A percentile compares a stretch with the other conserved stretches of the same genome.
Evolutionary conservation across 2,797 vertebrate genomes (phyloP).

Genomic region (Tapera naevia): DNA sequence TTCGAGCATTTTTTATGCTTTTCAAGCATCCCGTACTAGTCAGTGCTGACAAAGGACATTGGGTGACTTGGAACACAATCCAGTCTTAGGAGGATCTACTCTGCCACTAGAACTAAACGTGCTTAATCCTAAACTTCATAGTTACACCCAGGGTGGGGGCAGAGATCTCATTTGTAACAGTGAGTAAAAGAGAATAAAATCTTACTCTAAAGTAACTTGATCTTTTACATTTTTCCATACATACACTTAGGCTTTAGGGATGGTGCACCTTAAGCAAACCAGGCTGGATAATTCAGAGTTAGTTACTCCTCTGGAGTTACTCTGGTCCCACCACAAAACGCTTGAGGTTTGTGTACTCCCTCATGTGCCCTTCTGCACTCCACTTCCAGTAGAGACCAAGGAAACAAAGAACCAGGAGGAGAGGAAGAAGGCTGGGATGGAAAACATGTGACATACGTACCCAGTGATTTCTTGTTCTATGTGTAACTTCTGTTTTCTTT

Average conservation of each 20-base stretch:
- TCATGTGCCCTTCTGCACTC: accelerated
- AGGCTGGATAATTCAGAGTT: background rate
- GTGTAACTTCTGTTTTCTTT: background rate
- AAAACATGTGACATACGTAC: background rate
- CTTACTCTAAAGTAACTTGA: background rate
- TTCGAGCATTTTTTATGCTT: background rate
- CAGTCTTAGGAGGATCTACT: background rate
- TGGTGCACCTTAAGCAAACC: background rate
- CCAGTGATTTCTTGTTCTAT: background rate
- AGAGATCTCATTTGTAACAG: background rate
- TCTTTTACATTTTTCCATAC: background rate
- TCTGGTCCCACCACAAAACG: background rate
- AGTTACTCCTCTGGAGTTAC: background rate
- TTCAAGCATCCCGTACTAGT: background rate
- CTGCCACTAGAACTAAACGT: background rate
- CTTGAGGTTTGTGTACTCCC: background rate
- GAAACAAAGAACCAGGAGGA: background rate
- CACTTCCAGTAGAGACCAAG: background rate
- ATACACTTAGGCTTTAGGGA: background rate
- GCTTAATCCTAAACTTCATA: background rate
- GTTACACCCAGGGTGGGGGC: background rate
- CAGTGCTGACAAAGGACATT: background rate
- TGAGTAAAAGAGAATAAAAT: background rate
- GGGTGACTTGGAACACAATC: background rate
- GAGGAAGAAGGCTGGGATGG: background rate